These are phyloP conservation scores for Drosophila pallidifrons DNA, from an alignment of 1,140 invertebrate genomes.

Conservation along the genomic window DNA sequence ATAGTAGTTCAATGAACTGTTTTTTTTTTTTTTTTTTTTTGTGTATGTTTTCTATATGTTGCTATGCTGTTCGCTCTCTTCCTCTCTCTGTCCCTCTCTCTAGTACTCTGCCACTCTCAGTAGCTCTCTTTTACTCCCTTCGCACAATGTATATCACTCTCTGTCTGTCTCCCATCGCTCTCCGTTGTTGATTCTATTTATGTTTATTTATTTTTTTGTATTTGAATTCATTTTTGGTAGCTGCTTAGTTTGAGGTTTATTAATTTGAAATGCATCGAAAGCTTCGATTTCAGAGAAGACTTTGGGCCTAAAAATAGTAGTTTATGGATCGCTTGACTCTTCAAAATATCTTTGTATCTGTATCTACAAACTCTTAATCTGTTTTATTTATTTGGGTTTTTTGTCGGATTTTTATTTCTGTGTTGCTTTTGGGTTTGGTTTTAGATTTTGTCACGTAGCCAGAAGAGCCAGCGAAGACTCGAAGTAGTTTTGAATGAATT, in stretches of 20 bases:
- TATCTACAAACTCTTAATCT: conserved; percentile 5
- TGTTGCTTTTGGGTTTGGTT: conserved; percentile 1
- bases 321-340: conserved; percentile 5
- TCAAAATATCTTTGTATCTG: conserved; percentile 18
- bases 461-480: not conserved
- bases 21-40: conserved; percentile 21
- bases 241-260: conserved; percentile 38
- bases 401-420: conserved; percentile 3
- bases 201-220: conserved; percentile 69
- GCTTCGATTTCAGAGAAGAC: conserved; percentile 32
- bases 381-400: conserved; percentile 2
- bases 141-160: conserved; percentile 30
- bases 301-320: not conserved
- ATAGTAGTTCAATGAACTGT: conserved; percentile 84
- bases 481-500: conserved; percentile 68
- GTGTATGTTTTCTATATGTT: conserved; percentile 66
- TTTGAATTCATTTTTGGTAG: conserved; percentile 68
- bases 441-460: conserved; percentile 68
- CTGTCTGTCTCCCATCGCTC: conserved; percentile 24
- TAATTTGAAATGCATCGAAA: conserved; percentile 65
- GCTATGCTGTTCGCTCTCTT: conserved; percentile 61
- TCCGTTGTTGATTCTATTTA: conserved; percentile 56
- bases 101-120: conserved; percentile 12
- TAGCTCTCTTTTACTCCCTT: not conserved
- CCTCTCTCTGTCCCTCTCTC: conserved; percentile 31